A percentile compares a stretch with the other conserved stretches of the same genome.
phyloP scores from a whole-genome alignment of 2,888 invertebrate species.

The Drosophila nigricruria region DNA sequence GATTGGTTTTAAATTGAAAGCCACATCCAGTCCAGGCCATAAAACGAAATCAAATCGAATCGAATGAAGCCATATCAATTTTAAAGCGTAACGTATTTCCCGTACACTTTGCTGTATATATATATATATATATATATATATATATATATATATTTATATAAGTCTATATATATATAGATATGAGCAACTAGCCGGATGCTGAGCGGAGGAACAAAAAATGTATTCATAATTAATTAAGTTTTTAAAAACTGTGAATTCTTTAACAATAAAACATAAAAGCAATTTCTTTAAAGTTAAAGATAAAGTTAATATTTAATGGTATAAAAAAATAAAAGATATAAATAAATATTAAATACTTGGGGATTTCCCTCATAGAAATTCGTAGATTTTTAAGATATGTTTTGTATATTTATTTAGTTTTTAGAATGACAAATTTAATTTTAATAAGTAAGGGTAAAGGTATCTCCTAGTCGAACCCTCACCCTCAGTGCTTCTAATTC shows the following conservation, averaged over 20 bases:
- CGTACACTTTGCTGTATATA: slow-evolving; percentile 2
- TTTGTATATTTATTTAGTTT: too few relatives aligned
- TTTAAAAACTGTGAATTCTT: too few relatives aligned
- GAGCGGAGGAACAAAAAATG: neutral
- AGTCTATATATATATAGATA: neutral
- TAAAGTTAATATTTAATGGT: too few relatives aligned
- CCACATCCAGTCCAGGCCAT: slow-evolving; percentile 34
- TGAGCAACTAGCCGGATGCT: slow-evolving; percentile 4
- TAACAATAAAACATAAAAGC: neutral
- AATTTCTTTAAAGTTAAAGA: neutral
- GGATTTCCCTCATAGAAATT: too few relatives aligned
- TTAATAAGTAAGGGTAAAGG: too few relatives aligned
- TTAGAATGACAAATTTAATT: too few relatives aligned
- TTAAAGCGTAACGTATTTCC: slow-evolving; percentile 37
- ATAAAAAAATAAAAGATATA: too few relatives aligned
- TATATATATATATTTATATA: neutral
- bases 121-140: too few relatives aligned
- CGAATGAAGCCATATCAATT: slow-evolving; percentile 54
- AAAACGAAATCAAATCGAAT: slow-evolving; percentile 53
- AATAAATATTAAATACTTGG: too few relatives aligned
- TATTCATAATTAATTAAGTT: neutral
- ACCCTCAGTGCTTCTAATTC: too few relatives aligned
- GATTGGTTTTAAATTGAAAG: slow-evolving; percentile 75
- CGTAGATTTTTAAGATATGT: too few relatives aligned
- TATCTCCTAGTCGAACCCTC: too few relatives aligned